A percentile compares a stretch with the other conserved stretches of the same genome.
phyloP scores from a whole-genome alignment of 2,113 vertebrate genomes.

The Hemiprocne comata region DNA sequence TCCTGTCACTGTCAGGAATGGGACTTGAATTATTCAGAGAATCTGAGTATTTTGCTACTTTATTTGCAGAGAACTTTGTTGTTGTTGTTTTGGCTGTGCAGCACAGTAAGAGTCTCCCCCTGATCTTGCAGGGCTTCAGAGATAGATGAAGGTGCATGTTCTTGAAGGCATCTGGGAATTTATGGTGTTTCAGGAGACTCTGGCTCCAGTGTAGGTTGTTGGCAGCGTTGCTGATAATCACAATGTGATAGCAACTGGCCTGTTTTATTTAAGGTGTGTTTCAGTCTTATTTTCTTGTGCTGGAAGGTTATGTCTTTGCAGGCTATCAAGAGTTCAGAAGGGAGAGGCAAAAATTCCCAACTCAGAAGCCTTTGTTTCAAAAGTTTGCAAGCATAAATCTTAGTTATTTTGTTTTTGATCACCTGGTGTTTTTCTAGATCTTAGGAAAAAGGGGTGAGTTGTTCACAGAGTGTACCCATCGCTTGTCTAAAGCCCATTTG shows the following conservation, averaged over 20 bases:
- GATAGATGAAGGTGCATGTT: constrained; percentile 15
- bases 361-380: background rate
- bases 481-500: background rate
- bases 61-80: background rate
- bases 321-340: constrained; percentile 6
- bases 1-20: background rate
- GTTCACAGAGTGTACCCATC: background rate
- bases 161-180: constrained; percentile 51
- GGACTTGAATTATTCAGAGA: background rate
- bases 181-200: constrained; percentile 49
- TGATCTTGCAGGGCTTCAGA: constrained; percentile 38
- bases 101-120: background rate
- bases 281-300: constrained; percentile 42
- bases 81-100: constrained; percentile 10
- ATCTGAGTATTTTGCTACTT: background rate
- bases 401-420: constrained; percentile 15
- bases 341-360: background rate
- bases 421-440: background rate
- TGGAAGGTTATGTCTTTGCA: constrained; percentile 31
- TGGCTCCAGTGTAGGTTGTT: constrained; percentile 21
- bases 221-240: constrained; percentile 52
- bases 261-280: constrained; percentile 56
- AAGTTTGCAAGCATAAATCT: constrained; percentile 30
- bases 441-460: background rate
- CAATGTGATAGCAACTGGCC: constrained; percentile 15